Conservation (phyloP, 2,888 invertebrate genomes). For the Meiosimyza platycephala region DNA sequence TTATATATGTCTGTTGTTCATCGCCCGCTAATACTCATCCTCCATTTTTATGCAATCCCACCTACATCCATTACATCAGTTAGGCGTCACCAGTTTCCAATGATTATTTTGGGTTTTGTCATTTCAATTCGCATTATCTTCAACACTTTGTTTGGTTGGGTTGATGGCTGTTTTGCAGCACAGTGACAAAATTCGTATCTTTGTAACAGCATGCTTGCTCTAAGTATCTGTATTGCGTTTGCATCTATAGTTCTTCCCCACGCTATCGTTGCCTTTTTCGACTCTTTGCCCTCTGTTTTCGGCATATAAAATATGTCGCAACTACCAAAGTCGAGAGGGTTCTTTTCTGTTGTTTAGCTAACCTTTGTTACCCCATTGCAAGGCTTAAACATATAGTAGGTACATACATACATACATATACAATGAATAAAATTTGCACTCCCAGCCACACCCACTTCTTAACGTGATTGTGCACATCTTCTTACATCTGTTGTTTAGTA, state of each 20-base stretch:
- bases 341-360: conserved; percentile 46
- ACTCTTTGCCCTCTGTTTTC: not conserved
- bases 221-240: conserved; percentile 21
- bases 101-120: conserved; percentile 63
- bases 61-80: conserved; percentile 25
- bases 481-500: too few species aligned
- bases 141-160: conserved; percentile 54
- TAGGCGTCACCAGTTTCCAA: conserved; percentile 46
- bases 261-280: not conserved
- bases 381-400: not conserved
- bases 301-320: conserved; percentile 63
- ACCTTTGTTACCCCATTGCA: conserved; percentile 56
- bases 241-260: conserved; percentile 4
- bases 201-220: conserved; percentile 16
- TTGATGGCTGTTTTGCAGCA: not conserved
- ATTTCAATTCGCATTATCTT: conserved; percentile 63
- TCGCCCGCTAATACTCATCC: too few species aligned
- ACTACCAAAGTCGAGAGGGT: conserved; percentile 41
- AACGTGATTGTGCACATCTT: too few species aligned
- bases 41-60: not conserved
- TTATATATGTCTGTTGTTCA: too few species aligned
- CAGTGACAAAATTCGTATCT: conserved; percentile 12
- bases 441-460: too few species aligned
- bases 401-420: not conserved
- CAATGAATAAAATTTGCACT: conserved; percentile 38